These are phyloP conservation scores for Microcebus griseorufus DNA, from an alignment of 2,113 vertebrate genomes.

Conservation along the genomic window DNA sequence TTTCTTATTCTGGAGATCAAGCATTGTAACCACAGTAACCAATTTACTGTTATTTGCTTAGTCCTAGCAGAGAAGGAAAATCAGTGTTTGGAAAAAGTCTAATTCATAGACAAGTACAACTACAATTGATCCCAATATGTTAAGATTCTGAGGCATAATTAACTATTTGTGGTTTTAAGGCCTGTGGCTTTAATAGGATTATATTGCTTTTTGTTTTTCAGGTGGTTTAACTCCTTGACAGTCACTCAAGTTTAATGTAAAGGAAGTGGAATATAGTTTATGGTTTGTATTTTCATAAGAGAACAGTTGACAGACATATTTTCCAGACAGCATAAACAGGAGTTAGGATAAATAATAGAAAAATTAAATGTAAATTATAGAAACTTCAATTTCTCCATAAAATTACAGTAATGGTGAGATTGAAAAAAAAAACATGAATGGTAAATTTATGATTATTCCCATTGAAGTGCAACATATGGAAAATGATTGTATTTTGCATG, in stretches of 20 bases:
- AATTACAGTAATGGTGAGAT: constrained; percentile 36
- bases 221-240: constrained; percentile 51
- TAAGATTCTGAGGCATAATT: constrained; percentile 66
- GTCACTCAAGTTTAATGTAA: neutral
- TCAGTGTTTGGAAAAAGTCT: constrained; percentile 75
- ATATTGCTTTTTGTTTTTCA: constrained; percentile 65
- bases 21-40: constrained; percentile 84
- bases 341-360: constrained; percentile 63
- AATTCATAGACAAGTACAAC: constrained; percentile 63
- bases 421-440: constrained; percentile 15
- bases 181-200: constrained; percentile 42
- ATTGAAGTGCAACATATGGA: constrained; percentile 45
- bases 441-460: constrained; percentile 47
- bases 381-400: constrained; percentile 35
- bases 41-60: constrained; percentile 81
- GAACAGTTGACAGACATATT: constrained; percentile 45
- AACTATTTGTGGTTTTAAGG: constrained; percentile 66
- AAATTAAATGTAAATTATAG: constrained; percentile 47
- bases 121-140: constrained; percentile 64
- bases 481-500: constrained; percentile 47
- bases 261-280: constrained; percentile 24
- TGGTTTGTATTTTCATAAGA: constrained; percentile 52
- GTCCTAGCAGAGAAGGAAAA: constrained; percentile 74
- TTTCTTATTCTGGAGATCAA: constrained; percentile 62
- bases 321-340: constrained; percentile 6